Evolutionary conservation across 1,140 invertebrate species (phyloP), one percentile per base, ranked within the genome.

Genomic region (Leptinotarsa lineolata): DNA sequence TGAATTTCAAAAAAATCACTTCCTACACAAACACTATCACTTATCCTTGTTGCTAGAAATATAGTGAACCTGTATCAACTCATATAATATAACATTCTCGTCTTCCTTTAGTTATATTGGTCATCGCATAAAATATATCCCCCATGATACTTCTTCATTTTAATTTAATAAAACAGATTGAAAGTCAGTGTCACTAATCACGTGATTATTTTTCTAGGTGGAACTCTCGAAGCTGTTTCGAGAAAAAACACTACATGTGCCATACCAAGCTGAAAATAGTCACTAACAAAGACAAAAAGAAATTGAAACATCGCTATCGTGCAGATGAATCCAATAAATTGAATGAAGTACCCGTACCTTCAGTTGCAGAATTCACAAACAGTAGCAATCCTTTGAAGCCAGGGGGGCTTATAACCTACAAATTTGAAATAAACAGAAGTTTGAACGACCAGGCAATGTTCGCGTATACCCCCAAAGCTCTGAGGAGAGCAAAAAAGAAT

Each of bases 211-310:
- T 58, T 68, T 76, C 67, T 39, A 79, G 78, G 18, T 79, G 78
- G 78, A 79, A 71, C 68, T 63, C 75, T 2, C 70, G 74, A 15
- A 73, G 72, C 44, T 76, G 76, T 45, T 22, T 74, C 18, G 73
- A 78, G 69, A 59, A 73, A 24, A 74, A 74, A 66, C 72, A 79
- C 64, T 79, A 67, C 70, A 78, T 79, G 6, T 79, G 78, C 64
- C 78, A 79, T 11, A 78, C 72, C 13, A 75, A 71, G 67, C 18
- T 73, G 4, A 73, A 74, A 67, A 74, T 71, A 1, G 68, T 76
- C 2, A 70, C 60, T 8, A 74, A 72, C 21, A 75, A 64, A 46
- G 68, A 24, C 13, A 78, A 77, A 65, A 77, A 72, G 73, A 77
- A 74, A 68, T 39, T 77, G 1, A 46, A 65, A 45, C 68, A 70